Percentiles rank a stretch among this genome's conserved stretches.
These are phyloP conservation scores for Coptodon bakossiorum DNA, from an alignment of 2,113 vertebrate species.

Conservation along the genomic window DNA sequence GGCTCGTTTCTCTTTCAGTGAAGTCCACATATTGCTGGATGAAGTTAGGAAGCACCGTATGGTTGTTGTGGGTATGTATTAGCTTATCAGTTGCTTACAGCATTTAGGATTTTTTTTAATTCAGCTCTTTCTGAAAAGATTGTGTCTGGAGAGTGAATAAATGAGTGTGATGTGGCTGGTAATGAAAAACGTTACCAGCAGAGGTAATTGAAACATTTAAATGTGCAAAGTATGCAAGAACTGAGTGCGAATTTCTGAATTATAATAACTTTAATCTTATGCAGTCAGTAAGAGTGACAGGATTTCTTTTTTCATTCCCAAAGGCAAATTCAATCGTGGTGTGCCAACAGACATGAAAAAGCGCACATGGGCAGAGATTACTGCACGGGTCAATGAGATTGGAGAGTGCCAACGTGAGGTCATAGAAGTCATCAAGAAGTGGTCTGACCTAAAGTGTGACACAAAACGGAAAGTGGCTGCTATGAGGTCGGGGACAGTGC, in stretches of 20 bases:
- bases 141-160: background rate
- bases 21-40: constrained; percentile 75
- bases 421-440: constrained; percentile 77
- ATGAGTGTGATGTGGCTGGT: background rate
- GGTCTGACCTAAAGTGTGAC: constrained; percentile 78
- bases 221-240: background rate
- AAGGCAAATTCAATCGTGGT: constrained; percentile 75
- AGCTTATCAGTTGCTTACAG: background rate
- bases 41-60: constrained; percentile 73
- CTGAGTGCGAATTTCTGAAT: background rate
- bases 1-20: constrained; percentile 74
- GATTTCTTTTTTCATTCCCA: fast-evolving
- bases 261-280: background rate
- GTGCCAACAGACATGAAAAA: constrained; percentile 69
- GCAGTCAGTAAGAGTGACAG: background rate
- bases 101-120: background rate
- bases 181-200: background rate
- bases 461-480: constrained; percentile 73
- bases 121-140: background rate
- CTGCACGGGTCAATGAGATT: constrained; percentile 73
- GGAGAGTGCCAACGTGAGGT: constrained; percentile 75
- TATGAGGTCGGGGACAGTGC: constrained; percentile 55
- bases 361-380: constrained; percentile 74
- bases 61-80: constrained; percentile 70
- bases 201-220: background rate